Base-by-base conservation (phyloP, 2,113 vertebrate species). In the Columba livia region DNA sequence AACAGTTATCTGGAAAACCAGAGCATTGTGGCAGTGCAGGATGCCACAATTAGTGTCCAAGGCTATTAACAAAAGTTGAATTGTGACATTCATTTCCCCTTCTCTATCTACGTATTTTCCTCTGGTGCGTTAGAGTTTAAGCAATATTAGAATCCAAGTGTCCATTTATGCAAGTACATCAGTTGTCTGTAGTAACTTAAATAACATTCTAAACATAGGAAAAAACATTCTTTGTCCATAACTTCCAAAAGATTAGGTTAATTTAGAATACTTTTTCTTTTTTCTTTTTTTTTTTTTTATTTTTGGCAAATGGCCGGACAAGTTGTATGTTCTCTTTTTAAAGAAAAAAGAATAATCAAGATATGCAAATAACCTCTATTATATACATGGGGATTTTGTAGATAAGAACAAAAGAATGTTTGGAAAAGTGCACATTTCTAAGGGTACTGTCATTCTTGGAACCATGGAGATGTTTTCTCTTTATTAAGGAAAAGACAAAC, bases 291-390 rank as follows among this genome's bases (percentile, higher is more conserved):
- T 40, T 32, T 21, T 31, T 88, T 34, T 64, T 71, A 32, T 10
- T 71, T 71, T 44, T 17, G 15, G 15, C 9, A 28, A 67, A 69
- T 18, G 12, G 51, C 32, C 47, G 73, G 79, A 62, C 9, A 77
- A 89, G 40, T 38, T 95, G 32, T 80, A 91, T 78, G 42, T 67
- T 74, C 71, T 88, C 31, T 62, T 85, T 81, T 71, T 72, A 51
- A 32, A 48, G 31, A 89, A 96, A 85, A n/a, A 69, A 84, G 5
- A 38, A 79, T 94, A 42, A 90, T 80, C 23, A 20, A 53, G 42
- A 89, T 40, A 15, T 72, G 53, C 75, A 94, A 82, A 77, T 80
- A 97, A 87, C 51, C 73, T 56, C 11, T 54, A 89, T 48, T 91
- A 88, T 31, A 51, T 56, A 74, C 32, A 58, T 31, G 21, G 66